phyloP scores from a whole-genome alignment of 1,140 invertebrate genomes.

The Calephelis nemesis region DNA sequence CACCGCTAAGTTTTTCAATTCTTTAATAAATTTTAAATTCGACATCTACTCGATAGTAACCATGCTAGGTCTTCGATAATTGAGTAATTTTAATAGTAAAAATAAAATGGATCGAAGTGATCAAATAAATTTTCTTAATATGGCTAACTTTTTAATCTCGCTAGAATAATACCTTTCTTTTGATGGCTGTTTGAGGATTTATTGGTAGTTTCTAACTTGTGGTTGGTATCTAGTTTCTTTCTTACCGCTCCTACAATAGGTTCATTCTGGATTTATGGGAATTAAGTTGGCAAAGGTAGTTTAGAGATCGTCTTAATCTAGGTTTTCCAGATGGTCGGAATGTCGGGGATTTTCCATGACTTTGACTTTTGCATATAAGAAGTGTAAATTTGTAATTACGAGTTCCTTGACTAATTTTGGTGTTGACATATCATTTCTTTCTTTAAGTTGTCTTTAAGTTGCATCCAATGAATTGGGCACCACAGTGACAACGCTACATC shows the following conservation, averaged over 20 bases:
- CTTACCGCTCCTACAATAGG: background rate
- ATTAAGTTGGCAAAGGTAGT: background rate
- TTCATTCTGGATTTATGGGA: background rate
- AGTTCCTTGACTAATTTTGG: no score
- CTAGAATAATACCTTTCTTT: slow-evolving; percentile 10
- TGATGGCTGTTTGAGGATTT: slow-evolving; percentile 8
- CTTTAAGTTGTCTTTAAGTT: no score
- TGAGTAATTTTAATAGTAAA: background rate
- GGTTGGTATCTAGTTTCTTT: background rate
- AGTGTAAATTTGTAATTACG: no score
- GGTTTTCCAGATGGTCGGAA: no score
- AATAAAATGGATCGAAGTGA: slow-evolving; percentile 11
- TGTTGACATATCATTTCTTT: no score
- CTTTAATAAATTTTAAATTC: no score
- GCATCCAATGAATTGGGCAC: no score
- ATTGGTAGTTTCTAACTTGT: slow-evolving; percentile 4
- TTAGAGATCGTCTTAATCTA: no score
- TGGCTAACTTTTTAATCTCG: slow-evolving; percentile 10
- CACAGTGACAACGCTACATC: no score
- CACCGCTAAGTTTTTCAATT: no score
- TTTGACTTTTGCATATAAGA: no score
- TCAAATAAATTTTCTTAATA: slow-evolving; percentile 15
- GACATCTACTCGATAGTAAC: background rate
- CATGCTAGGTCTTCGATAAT: background rate
- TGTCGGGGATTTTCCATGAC: no score